A percentile compares a stretch with the other conserved stretches of the same genome.
Conservation (phyloP, 2,113 vertebrate genomes). For the rabbit (Oryctolagus cuniculus) region mOryCun1.1 NC_091432.1:181419501-181420000, state of each 20-base stretch:
- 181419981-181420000: neutral
- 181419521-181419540: neutral
- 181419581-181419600: neutral
- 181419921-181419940: neutral
- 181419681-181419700: neutral
- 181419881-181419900: neutral
- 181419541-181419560: neutral
- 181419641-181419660: neutral
- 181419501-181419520: neutral
- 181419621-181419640: slow-evolving; percentile 11
- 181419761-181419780: neutral
- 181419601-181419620: neutral
- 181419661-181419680: neutral
- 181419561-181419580: neutral
- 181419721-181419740: slow-evolving; percentile 1
- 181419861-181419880: neutral
- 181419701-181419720: neutral
- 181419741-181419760: slow-evolving; percentile 3
- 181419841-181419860: slow-evolving; percentile 24
- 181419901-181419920: neutral
- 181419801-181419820: neutral
- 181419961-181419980: slow-evolving; percentile 1
- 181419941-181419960: neutral
- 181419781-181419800: slow-evolving; percentile 41
- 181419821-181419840: neutral